Conservation (phyloP, 2,888 invertebrate species). For the Drosophila gaucha region DNA sequence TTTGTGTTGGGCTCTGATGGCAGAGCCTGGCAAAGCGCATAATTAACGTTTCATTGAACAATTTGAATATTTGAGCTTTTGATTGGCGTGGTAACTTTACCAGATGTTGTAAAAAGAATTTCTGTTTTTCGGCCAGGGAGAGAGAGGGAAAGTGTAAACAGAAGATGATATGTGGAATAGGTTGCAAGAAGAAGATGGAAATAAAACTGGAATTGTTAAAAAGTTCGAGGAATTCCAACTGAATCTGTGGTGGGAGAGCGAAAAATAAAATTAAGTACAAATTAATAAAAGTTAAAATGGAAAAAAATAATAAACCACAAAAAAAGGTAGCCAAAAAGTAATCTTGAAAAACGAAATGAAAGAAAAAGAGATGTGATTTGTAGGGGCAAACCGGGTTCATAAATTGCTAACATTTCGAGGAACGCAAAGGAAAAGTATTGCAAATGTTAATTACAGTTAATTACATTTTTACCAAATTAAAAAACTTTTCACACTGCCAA, state of each 20-base stretch:
- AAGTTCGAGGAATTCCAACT: background rate
- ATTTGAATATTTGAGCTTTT: constrained; percentile 58
- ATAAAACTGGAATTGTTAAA: background rate
- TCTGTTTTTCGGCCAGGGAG: background rate
- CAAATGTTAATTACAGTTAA: constrained; percentile 9
- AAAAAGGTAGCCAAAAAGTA: constrained; percentile 9
- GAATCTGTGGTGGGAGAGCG: background rate
- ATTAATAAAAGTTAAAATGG: constrained; percentile 9
- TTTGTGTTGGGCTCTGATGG: constrained; percentile 1
- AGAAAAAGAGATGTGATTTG: background rate
- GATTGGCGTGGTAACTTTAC: constrained; percentile 57
- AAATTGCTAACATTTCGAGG: background rate
- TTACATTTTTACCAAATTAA: background rate
- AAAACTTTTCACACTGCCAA: no score
- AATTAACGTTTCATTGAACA: constrained; percentile 67
- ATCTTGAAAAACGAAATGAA: background rate
- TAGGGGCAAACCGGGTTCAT: background rate
- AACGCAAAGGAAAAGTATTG: background rate
- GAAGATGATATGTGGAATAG: constrained; percentile 5
- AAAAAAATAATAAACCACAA: background rate
- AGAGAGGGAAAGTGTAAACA: background rate
- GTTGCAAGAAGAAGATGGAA: background rate
- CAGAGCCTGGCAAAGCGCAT: constrained; percentile 37
- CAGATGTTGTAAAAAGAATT: constrained; percentile 29
- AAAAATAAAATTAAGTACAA: constrained; percentile 9